Base-by-base conservation (phyloP, 2,113 vertebrate species). In the Notechis scutatus region DNA sequence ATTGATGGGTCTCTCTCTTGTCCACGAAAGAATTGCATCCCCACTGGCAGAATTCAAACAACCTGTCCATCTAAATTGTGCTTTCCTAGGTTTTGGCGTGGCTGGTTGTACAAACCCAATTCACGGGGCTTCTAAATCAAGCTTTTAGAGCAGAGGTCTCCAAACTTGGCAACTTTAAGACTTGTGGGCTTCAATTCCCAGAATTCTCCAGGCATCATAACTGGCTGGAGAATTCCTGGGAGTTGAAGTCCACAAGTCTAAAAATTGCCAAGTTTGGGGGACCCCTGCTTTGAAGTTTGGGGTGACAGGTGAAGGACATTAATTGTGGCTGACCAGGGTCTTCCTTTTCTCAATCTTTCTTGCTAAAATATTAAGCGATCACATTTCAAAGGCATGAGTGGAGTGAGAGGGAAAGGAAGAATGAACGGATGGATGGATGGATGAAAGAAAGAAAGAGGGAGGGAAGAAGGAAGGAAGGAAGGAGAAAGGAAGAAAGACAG, bases 401-500 rank as follows among this genome's bases (percentile, higher is more conserved):
- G n/a, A 18, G 2, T 34, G n/a, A 74, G n/a, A 6, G n/a, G n/a
- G 69, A 50, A 50, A 50, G 47, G n/a, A n/a, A 15, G 29, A n/a
- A 69, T 5, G 56, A 23, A 57, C 7, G 56, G 21, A 6, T 47
- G 47, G 47, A 50, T 50, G 47, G 47, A 57, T 23, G 56, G 14
- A 56, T 5, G 55, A 56, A 50, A 1, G 47, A 50, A 50, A 1
- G 47, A 50, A 50, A 50, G 47, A 47, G 1, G 11, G 61, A 64
- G 9, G 10, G 11, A 64, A 11, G 10, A 4, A 34, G 12, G 21
- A 6, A 21, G 20, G 55, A 6, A 7, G 56, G 5, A 47, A 47
- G 5, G 5, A 47, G 3, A 5, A 3, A 6, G 5, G 3, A 47
- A 5, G 5, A 6, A 6, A 47, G 5, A 6, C 5, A 6, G 5